Base-by-base conservation (phyloP, 2,797 vertebrate genomes). In the Serranus cabrilla region DNA sequence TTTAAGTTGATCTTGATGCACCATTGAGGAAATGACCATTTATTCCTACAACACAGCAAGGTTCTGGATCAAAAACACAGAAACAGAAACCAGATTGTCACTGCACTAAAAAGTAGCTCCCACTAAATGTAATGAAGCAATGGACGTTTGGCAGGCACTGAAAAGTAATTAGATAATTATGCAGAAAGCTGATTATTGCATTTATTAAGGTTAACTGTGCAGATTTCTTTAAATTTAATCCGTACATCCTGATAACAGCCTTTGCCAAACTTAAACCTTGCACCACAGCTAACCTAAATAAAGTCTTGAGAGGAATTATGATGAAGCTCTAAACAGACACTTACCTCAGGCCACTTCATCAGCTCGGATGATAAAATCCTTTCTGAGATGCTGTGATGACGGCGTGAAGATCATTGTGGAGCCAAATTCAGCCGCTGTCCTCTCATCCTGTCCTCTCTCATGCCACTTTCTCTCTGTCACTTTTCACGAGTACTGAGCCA, bases 311-410 rank as follows among this genome's bases (percentile, higher is more conserved):
- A 71, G 2, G 25, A 37, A 56, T 50, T 11, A 14, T 62, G 9
- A 65, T 58, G 20, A 69, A 59, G 11, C 6, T 39, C 52, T 47
- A 1, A 68, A 23, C 27, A 39, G 40, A 65, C 43, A 71, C 87
- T 85, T 73, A 93, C 92, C 86, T 85, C 51, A 43, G 56, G 54
- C 20, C 50, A 34, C 49, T 78, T 58, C 57, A 70, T 67, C 51
- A 51, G 56, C 16, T 49, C 55, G 56, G 27, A 46, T 10, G 39
- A 58, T 14, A 23, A 34, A 75, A 62, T 80, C 74, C 49, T 37
- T 5, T 23, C 3, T 8, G 43, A 63, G 42, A 64, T 54, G n/a
- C 11, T n/a, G 17, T 13, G 14, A 3, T 11, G 34, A 74, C 1
- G 1, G 0, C 4, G 20, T 20, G 34, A 73, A 31, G 58, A 54